Evolutionary conservation across 2,797 vertebrate genomes (phyloP), one percentile per base, ranked within the genome.

Genomic region (Paedocypris micromegethes): DNA sequence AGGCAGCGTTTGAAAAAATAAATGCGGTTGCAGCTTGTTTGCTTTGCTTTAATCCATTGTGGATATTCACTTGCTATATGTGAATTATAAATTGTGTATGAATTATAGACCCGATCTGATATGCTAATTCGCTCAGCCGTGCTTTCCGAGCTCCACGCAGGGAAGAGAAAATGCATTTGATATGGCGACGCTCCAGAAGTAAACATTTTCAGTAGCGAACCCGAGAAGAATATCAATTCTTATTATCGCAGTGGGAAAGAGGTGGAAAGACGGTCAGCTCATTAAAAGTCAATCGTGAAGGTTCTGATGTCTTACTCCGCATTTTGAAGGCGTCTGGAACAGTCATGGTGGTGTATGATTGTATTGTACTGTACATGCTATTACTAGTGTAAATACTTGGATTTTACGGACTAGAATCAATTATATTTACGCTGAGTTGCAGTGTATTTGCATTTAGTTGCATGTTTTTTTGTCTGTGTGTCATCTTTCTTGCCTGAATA

Each of bases 401-500:
- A 79, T 78, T 71, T 70, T 77, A 77, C 70, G 46, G 58, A 72
- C 70, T 69, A 55, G 53, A 64, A 70, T 56, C 51, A 50, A 39
- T 58, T 79, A 72, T 75, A 76, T 78, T 79, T 79, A 68, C 72
- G 67, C 75, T 75, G 66, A 78, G 58, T 74, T 72, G 73, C 78
- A 77, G 72, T 75, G 75, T 79, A 80, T 78, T 78, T 79, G 75
- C 76, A 75, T 78, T 82, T 75, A 79, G 75, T 68, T 78, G 81
- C 81, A 82, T 82, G 81, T 81, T 81, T 78, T 72, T 79, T 75
- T 81, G 78, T 81, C 76, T 70, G 58, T 77, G 64, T 80, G 73
- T 78, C 77, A 66, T 78, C 67, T 78, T 81, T 75, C 61, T 78
- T 78, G 78, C 76, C 70, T 79, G 73, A 79, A 78, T 77, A 81